These are phyloP conservation scores for Agrotis puta DNA, from an alignment of 2,888 invertebrate species.

Conservation along the genomic window DNA sequence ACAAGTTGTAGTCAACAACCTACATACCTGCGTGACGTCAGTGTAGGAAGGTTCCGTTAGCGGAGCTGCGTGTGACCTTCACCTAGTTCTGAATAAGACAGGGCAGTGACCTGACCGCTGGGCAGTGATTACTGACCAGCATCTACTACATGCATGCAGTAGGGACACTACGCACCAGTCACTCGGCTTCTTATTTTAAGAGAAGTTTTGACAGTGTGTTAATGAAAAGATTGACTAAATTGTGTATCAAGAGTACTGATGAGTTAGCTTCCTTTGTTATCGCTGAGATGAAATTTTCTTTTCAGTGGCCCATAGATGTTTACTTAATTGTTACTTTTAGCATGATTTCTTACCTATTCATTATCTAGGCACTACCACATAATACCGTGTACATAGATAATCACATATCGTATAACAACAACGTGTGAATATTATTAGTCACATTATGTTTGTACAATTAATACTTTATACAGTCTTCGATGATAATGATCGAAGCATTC, in stretches of 20 bases:
- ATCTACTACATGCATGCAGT: neutral
- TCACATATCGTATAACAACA: slow-evolving; percentile 24
- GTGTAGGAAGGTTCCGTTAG: slow-evolving; percentile 44
- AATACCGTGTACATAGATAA: slow-evolving; percentile 17
- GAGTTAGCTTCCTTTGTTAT: neutral
- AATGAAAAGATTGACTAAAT: too few species aligned
- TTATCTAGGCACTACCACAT: slow-evolving; percentile 18
- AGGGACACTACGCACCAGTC: neutral
- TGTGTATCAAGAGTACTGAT: too few species aligned
- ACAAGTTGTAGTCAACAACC: slow-evolving; percentile 9
- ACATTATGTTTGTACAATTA: neutral
- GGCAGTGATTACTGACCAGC: slow-evolving; percentile 18
- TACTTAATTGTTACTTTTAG: neutral
- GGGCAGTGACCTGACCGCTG: slow-evolving; percentile 37
- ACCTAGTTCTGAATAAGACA: slow-evolving; percentile 51
- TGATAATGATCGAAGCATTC: too few species aligned
- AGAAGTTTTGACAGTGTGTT: too few species aligned
- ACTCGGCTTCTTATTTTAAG: too few species aligned
- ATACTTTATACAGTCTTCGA: too few species aligned
- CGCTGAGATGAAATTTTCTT: neutral
- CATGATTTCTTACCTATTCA: neutral
- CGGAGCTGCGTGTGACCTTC: slow-evolving; percentile 66
- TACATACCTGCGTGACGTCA: slow-evolving; percentile 40
- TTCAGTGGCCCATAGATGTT: neutral
- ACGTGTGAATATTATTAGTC: slow-evolving; percentile 30